phyloP scores from a whole-genome alignment of 2,888 invertebrate species.

The Callimorpha dominula region DNA sequence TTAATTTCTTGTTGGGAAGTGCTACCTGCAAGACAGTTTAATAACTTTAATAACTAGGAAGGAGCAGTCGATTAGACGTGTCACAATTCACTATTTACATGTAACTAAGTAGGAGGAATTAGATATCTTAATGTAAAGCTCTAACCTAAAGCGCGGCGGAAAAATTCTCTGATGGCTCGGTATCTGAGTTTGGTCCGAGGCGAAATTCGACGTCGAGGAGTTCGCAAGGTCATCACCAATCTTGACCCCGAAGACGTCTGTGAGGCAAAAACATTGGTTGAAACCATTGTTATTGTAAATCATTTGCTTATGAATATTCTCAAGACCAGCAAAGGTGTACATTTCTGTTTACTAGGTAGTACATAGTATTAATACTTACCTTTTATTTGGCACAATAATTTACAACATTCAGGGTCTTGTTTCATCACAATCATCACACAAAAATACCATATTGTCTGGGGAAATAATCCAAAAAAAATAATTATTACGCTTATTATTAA shows the following conservation, averaged over 20 bases:
- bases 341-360: neutral
- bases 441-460: slow-evolving; percentile 55
- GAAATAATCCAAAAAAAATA: slow-evolving; percentile 46
- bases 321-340: neutral
- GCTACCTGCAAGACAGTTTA: slow-evolving; percentile 64
- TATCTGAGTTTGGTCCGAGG: slow-evolving; percentile 76
- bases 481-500: slow-evolving; percentile 69
- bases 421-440: slow-evolving; percentile 53
- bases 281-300: neutral
- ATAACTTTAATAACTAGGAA: neutral
- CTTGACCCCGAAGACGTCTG: slow-evolving; percentile 46
- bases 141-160: slow-evolving; percentile 73
- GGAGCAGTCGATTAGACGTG: too few relatives aligned
- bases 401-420: slow-evolving; percentile 37
- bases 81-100: too few relatives aligned
- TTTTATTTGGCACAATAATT: slow-evolving; percentile 25
- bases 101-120: too few relatives aligned
- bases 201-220: slow-evolving; percentile 78
- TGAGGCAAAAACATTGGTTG: slow-evolving; percentile 16
- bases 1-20: slow-evolving; percentile 71
- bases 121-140: slow-evolving; percentile 1
- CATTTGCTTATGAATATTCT: neutral
- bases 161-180: slow-evolving; percentile 73
- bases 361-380: neutral
- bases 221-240: slow-evolving; percentile 74